Evolutionary conservation across 64 coral and sea anemone species (phyloP), one percentile per base, ranked within the genome.

Genomic region (Porites australiensis): DNA sequence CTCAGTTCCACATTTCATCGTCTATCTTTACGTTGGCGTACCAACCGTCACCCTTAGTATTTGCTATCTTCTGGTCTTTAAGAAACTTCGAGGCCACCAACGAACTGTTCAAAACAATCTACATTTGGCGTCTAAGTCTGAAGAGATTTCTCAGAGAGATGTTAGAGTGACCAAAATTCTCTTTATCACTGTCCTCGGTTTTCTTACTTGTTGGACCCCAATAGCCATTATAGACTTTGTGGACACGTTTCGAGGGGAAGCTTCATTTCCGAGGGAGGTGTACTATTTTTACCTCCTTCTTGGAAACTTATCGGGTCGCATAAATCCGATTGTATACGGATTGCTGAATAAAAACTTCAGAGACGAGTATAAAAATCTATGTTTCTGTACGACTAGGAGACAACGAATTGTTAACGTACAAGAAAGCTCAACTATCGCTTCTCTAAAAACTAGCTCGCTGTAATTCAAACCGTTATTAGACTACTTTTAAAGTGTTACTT

Each of bases 1-100:
- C 15, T 91, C 88, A 6, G 44, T 95, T 70, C 62, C 89, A 87
- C 72, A 73, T 44, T 70, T 91, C 3, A 14, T 90, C 8, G 93
- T 95, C 3, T 95, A 95, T 57, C 19, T 64, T 11, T 91, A 95
- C 43, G 89, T 90, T 22, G 89, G 93, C 13, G 3, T 83, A 5
- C 80, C 89, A 13, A 45, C 83, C 2, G 43, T 50, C 2, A 7
- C 77, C 5, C 69, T 95, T 13, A 49, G 58, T 16, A 62, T 74
- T 55, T 95, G 93, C 73, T 95, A 95, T 67, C 57, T 91, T 48
- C 74, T 51, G 37, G 89, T 95, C 13, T 95, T 95, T 21, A 89
- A 79, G 75, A 78, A 73, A 46, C 91, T 95, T 10, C 81, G 89
- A 21, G 48, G 18, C 71, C 93, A 95, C 58, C 73, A 91, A 61